Percentiles rank a stretch among this genome's conserved stretches.
Evolutionary conservation across 2,888 invertebrate genomes (phyloP).

Genomic region (Sabatieria punctata): DNA sequence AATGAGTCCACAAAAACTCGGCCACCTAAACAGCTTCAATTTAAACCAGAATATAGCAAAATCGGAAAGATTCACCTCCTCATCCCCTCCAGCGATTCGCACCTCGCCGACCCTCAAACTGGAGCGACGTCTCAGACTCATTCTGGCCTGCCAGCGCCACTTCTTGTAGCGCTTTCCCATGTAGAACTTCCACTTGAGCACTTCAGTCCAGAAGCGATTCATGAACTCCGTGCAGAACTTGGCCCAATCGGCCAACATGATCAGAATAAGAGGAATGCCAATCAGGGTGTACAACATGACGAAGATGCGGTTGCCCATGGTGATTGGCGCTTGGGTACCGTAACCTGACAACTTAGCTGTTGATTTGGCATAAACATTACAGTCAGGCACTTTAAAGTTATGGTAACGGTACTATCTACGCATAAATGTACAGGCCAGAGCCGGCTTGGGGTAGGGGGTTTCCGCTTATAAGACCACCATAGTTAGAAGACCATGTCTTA

Average conservation of each 20-base stretch:
- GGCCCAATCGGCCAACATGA: constrained; percentile 27
- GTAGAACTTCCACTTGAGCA: constrained; percentile 22
- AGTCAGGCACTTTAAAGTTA: too few relatives aligned
- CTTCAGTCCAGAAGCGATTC: constrained; percentile 25
- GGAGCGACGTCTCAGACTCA: too few relatives aligned
- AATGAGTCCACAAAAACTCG: constrained; percentile 27
- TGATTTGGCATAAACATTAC: too few relatives aligned
- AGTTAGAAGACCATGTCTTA: too few relatives aligned
- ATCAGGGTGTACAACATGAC: constrained; percentile 22
- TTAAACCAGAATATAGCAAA: background rate
- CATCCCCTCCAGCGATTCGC: constrained; percentile 27
- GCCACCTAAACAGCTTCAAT: constrained; percentile 13
- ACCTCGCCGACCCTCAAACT: constrained; percentile 22
- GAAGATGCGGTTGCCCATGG: constrained; percentile 21
- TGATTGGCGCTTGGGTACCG: constrained; percentile 23
- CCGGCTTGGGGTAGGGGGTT: too few relatives aligned
- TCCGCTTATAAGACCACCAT: too few relatives aligned
- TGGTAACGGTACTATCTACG: too few relatives aligned
- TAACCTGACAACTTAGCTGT: constrained; percentile 12
- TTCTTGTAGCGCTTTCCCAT: constrained; percentile 16
- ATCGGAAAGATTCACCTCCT: constrained; percentile 15
- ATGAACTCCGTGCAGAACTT: constrained; percentile 29
- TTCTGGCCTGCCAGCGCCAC: too few relatives aligned
- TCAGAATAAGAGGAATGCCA: constrained; percentile 26
- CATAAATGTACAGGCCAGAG: too few relatives aligned